These are phyloP conservation scores for Sebastes variabilis DNA, from an alignment of 2,797 vertebrate species.

Conservation along the genomic window DNA sequence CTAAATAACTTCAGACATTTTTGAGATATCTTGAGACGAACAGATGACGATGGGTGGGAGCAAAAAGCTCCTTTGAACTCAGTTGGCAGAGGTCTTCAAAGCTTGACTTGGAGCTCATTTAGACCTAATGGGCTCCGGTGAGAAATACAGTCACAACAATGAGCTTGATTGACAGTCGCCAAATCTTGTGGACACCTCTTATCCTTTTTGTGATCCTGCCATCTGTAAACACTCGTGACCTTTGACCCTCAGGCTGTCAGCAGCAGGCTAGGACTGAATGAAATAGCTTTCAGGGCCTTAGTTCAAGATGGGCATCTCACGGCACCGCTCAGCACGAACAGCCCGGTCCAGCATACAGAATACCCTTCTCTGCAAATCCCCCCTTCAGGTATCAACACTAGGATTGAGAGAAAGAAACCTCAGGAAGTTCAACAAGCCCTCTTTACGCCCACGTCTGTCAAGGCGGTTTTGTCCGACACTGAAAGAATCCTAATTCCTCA, in stretches of 20 bases:
- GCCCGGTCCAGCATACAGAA: background rate
- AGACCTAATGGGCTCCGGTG: background rate
- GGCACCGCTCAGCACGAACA: constrained; percentile 13
- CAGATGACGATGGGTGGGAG: background rate
- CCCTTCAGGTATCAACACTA: background rate
- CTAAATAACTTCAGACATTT: background rate
- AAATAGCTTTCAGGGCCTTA: constrained; percentile 10
- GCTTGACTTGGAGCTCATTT: background rate
- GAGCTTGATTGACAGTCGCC: constrained; percentile 13
- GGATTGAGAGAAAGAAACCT: constrained; percentile 15
- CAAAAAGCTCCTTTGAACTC: background rate
- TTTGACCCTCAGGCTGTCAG: constrained; percentile 23
- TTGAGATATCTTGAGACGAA: background rate
- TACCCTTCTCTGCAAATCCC: background rate
- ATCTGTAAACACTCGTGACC: constrained; percentile 45
- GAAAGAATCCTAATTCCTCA: constrained; percentile 42
- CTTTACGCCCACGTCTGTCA: constrained; percentile 32
- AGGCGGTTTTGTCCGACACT: background rate
- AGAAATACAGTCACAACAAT: background rate
- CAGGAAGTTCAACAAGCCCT: constrained; percentile 10
- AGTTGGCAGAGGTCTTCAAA: background rate
- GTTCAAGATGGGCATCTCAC: constrained; percentile 23
- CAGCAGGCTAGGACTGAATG: background rate
- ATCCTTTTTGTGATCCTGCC: constrained; percentile 22
- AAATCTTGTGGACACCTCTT: constrained; percentile 1